phyloP scores from a whole-genome alignment of 2,113 vertebrate genomes.

The Perca flavescens region DNA sequence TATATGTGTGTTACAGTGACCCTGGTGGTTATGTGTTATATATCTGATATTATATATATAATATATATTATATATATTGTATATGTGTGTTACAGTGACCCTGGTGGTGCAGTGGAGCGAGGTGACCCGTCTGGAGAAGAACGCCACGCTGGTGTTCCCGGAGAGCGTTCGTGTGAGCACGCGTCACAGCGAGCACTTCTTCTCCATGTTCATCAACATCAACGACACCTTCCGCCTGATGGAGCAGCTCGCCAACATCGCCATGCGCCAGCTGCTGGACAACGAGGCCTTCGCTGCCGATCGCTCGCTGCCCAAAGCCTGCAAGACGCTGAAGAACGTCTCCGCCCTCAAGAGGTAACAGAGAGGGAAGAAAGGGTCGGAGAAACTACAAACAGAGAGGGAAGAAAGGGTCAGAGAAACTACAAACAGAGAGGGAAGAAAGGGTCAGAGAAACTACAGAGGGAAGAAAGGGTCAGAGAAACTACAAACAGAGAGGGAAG shows the following conservation, averaged over 20 bases:
- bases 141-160: constrained; percentile 93
- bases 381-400: too few species aligned
- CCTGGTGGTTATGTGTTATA: too few species aligned
- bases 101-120: constrained; percentile 93
- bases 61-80: too few species aligned
- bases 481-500: too few species aligned
- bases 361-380: too few species aligned
- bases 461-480: too few species aligned
- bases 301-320: constrained; percentile 88
- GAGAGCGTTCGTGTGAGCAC: constrained; percentile 95
- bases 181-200: constrained; percentile 91
- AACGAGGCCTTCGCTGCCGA: constrained; percentile 91
- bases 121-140: constrained; percentile 95
- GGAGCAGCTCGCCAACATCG: constrained; percentile 97
- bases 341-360: constrained; percentile 89
- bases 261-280: constrained; percentile 95
- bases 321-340: constrained; percentile 91
- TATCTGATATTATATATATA: too few species aligned
- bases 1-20: too few species aligned
- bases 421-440: too few species aligned
- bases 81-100: too few species aligned
- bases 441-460: too few species aligned
- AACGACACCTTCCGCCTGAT: constrained; percentile 96
- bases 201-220: constrained; percentile 99
- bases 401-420: too few species aligned